Conservation (phyloP, 2,113 vertebrate species). For the Cyphomyrus plagiostoma region DNA sequence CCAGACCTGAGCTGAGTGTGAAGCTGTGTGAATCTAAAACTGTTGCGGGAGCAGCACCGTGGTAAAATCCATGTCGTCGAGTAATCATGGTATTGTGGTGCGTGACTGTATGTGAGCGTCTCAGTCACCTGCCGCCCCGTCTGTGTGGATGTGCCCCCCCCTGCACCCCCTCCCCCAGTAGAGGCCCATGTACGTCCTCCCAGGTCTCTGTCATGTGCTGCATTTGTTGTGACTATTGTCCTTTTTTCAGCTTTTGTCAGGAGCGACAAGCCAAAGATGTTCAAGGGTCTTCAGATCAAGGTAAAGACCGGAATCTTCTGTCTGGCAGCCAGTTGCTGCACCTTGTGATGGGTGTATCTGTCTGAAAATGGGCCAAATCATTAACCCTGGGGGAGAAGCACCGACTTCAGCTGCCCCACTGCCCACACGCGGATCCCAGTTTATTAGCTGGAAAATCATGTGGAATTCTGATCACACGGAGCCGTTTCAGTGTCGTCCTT, state of each 20-base stretch:
- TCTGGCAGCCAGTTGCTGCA: background rate
- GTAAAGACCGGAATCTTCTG: conserved; percentile 48
- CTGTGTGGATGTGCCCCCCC: background rate
- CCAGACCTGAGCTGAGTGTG: background rate
- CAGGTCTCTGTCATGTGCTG: background rate
- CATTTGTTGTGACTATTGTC: background rate
- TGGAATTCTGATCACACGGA: background rate
- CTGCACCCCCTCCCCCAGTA: background rate
- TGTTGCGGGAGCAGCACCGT: background rate
- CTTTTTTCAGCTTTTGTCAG: conserved; percentile 84
- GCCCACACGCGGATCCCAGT: background rate
- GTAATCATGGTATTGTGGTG: background rate
- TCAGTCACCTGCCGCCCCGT: background rate
- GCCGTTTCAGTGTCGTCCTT: background rate
- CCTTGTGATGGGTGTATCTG: too few relatives aligned
- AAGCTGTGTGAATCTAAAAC: background rate
- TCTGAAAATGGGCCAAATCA: background rate
- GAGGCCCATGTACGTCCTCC: background rate
- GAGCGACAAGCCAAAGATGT: conserved; percentile 96
- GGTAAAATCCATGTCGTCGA: background rate
- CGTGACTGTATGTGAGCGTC: background rate
- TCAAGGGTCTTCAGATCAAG: conserved; percentile 97
- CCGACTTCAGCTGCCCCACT: background rate
- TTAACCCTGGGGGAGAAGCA: background rate
- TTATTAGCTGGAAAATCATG: background rate